These are phyloP conservation scores for Agonopterix subpropinquella DNA, from an alignment of 2,888 invertebrate genomes.

Conservation along the genomic window DNA sequence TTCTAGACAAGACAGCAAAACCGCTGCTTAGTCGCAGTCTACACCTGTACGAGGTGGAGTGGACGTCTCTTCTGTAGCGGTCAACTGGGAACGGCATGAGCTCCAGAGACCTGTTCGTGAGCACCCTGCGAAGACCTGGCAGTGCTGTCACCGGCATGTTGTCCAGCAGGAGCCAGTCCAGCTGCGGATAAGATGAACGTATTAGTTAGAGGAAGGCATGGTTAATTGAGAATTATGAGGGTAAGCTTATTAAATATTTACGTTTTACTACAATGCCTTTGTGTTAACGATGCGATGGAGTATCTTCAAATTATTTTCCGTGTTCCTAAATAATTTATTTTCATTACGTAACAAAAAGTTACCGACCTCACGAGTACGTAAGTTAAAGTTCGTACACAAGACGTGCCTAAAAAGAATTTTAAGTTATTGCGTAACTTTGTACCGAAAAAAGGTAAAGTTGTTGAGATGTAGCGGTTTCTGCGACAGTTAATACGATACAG, in stretches of 20 bases:
- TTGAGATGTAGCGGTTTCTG: conserved; percentile 25
- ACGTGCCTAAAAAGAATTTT: conserved; percentile 9
- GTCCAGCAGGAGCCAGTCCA: conserved; percentile 86
- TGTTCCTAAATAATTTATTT: too few species aligned
- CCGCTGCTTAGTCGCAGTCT: conserved; percentile 56
- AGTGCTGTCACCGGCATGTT: conserved; percentile 80
- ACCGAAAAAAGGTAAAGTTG: conserved; percentile 11
- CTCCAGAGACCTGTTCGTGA: conserved; percentile 89
- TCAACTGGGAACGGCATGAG: conserved; percentile 90
- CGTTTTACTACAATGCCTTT: too few species aligned
- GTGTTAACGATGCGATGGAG: too few species aligned
- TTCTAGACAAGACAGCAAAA: conserved; percentile 85
- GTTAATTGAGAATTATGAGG: too few species aligned
- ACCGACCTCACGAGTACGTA: too few species aligned
- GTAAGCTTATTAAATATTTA: too few species aligned
- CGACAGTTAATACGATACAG: conserved; percentile 35
- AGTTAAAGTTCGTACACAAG: conserved; percentile 2
- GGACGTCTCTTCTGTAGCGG: conserved; percentile 88
- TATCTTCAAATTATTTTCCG: too few species aligned
- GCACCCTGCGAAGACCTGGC: conserved; percentile 83
- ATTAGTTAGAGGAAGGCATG: not conserved
- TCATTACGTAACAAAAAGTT: not conserved
- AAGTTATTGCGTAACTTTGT: conserved; percentile 15
- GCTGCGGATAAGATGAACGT: conserved; percentile 41
- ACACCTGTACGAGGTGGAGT: conserved; percentile 88